These are phyloP conservation scores for Nilaparvata lugens DNA, from an alignment of 1,140 invertebrate genomes.

Conservation along the genomic window DNA sequence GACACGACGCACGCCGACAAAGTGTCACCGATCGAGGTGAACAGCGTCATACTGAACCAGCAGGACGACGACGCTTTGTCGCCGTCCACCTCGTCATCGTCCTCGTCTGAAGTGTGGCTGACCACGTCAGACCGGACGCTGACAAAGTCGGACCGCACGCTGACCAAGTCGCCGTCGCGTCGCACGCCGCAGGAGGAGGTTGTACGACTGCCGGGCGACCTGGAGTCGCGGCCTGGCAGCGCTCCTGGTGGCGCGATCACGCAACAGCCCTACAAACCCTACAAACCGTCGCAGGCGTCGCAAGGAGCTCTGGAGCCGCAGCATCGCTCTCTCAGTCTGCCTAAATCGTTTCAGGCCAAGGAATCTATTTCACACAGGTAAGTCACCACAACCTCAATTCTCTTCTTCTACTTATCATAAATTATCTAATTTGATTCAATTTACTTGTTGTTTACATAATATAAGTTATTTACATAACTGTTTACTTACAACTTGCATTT, in stretches of 20 bases:
- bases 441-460: too few species aligned
- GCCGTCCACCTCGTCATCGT: conserved; percentile 39
- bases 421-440: too few species aligned
- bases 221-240: conserved; percentile 39
- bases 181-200: conserved; percentile 15
- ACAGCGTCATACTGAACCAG: conserved; percentile 30
- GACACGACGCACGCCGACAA: conserved; percentile 25
- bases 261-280: conserved; percentile 24
- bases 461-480: too few species aligned
- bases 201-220: background rate
- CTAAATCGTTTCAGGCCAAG: conserved; percentile 44
- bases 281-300: conserved; percentile 23
- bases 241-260: conserved; percentile 33
- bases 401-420: too few species aligned
- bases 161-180: conserved; percentile 6
- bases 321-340: conserved; percentile 50
- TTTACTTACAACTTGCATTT: too few species aligned
- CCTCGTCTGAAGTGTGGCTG: conserved; percentile 45
- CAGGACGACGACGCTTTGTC: conserved; percentile 22
- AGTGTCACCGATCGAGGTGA: conserved; percentile 36
- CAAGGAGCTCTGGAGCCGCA: conserved; percentile 37
- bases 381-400: background rate
- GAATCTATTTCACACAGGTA: conserved; percentile 8
- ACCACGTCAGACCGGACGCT: conserved; percentile 42
- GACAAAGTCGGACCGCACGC: conserved; percentile 26